phyloP scores from a whole-genome alignment of 2,888 invertebrate species.

The Sialis lutaria region DNA sequence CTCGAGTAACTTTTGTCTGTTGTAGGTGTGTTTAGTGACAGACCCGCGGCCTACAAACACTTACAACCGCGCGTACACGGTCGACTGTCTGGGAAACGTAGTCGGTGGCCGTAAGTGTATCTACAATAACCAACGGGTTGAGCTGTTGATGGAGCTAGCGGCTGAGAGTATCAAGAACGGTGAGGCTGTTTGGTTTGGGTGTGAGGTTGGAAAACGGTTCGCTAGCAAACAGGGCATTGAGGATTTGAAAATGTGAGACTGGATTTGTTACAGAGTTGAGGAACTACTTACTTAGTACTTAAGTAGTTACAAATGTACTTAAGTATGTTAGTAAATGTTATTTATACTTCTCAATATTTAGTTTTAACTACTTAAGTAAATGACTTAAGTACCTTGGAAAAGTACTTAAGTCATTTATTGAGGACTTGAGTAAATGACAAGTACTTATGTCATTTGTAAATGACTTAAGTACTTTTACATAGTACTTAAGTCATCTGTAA shows the following conservation, averaged over 20 bases:
- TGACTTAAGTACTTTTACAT: too few species aligned
- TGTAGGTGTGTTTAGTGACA: slow-evolving; percentile 66
- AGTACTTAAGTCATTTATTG: too few species aligned
- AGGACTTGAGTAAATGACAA: too few species aligned
- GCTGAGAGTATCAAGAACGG: slow-evolving; percentile 60
- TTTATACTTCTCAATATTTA: too few species aligned
- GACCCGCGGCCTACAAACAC: slow-evolving; percentile 67
- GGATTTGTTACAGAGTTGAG: too few species aligned
- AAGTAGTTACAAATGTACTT: too few species aligned
- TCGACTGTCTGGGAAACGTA: slow-evolving; percentile 78
- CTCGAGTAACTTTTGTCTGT: slow-evolving; percentile 3
- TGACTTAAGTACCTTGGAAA: too few species aligned
- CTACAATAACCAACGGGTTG: slow-evolving; percentile 78
- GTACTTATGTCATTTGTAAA: too few species aligned
- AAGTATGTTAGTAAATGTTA: too few species aligned
- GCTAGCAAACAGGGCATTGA: slow-evolving; percentile 62
- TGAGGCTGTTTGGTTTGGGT: slow-evolving; percentile 87
- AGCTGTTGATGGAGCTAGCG: slow-evolving; percentile 54
- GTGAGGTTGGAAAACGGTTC: slow-evolving; percentile 70
- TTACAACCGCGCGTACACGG: slow-evolving; percentile 67
- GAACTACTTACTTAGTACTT: too few species aligned
- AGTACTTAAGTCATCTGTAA: too few species aligned
- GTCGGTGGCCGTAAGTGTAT: slow-evolving; percentile 61
- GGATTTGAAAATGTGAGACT: slow-evolving; percentile 53
- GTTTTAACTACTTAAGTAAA: too few species aligned